Percentiles rank a stretch among this genome's conserved stretches.
These are phyloP conservation scores for Myodes glareolus DNA, from an alignment of 2,113 vertebrate species.

Conservation along the genomic window DNA sequence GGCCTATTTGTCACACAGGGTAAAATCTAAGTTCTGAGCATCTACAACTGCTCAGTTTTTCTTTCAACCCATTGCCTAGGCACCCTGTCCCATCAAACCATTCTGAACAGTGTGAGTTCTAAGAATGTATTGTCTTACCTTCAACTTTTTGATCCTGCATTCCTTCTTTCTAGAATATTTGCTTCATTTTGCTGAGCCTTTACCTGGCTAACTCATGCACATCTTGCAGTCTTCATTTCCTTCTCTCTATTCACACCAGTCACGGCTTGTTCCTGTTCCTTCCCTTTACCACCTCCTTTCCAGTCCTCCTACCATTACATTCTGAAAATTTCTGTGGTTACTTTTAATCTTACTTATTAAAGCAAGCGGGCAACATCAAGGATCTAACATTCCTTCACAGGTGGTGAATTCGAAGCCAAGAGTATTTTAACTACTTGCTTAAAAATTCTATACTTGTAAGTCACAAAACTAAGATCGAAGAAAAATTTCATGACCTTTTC, in stretches of 20 bases:
- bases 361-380: neutral
- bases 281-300: neutral
- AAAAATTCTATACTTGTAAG: neutral
- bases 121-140: neutral
- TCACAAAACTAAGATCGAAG: neutral
- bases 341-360: neutral
- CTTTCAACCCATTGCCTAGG: neutral
- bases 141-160: neutral
- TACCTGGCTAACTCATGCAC: neutral
- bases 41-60: neutral
- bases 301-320: neutral
- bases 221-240: neutral
- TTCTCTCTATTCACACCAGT: neutral
- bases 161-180: neutral
- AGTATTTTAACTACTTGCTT: neutral
- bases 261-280: neutral
- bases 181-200: neutral
- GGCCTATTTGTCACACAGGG: neutral
- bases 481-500: neutral
- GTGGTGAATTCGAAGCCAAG: neutral
- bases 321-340: neutral
- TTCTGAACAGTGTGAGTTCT: neutral
- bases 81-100: neutral
- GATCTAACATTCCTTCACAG: neutral
- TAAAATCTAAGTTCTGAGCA: neutral